Conservation (phyloP, 2,888 invertebrate species). For the Pseudococcus viburni region DNA sequence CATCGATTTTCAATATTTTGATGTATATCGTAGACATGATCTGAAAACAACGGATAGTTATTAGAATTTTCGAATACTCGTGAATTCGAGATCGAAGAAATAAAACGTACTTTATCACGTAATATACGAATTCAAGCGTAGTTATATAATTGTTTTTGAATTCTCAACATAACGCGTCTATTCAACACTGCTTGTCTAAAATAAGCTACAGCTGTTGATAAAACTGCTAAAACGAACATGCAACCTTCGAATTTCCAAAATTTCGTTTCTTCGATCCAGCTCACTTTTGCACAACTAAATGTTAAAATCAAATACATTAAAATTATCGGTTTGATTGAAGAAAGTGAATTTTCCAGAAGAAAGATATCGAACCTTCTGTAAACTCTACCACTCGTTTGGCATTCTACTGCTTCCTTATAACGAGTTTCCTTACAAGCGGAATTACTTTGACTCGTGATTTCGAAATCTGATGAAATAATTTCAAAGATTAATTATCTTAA, state of each 20-base stretch:
- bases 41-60: slow-evolving; percentile 2
- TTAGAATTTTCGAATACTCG: slow-evolving; percentile 46
- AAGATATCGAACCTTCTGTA: slow-evolving; percentile 78
- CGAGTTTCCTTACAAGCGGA: slow-evolving; percentile 87
- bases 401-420: slow-evolving; percentile 86
- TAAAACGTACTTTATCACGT: slow-evolving; percentile 53
- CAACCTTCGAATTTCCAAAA: slow-evolving; percentile 88
- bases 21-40: slow-evolving; percentile 51
- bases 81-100: slow-evolving; percentile 34
- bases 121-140: slow-evolving; percentile 70
- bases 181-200: slow-evolving; percentile 79
- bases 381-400: slow-evolving; percentile 82
- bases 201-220: slow-evolving; percentile 80
- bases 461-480: slow-evolving; percentile 77
- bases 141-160: slow-evolving; percentile 81
- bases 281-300: slow-evolving; percentile 85
- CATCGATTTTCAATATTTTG: slow-evolving; percentile 67
- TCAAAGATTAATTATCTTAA: not conserved
- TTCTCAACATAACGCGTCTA: slow-evolving; percentile 78
- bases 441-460: slow-evolving; percentile 85
- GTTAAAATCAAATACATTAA: not conserved
- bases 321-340: slow-evolving; percentile 39
- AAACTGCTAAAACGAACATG: slow-evolving; percentile 78
- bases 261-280: slow-evolving; percentile 85
- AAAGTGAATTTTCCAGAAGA: slow-evolving; percentile 20